Evolutionary conservation across 2,888 invertebrate species (phyloP).

Genomic region (Subacronicta megacephala): DNA sequence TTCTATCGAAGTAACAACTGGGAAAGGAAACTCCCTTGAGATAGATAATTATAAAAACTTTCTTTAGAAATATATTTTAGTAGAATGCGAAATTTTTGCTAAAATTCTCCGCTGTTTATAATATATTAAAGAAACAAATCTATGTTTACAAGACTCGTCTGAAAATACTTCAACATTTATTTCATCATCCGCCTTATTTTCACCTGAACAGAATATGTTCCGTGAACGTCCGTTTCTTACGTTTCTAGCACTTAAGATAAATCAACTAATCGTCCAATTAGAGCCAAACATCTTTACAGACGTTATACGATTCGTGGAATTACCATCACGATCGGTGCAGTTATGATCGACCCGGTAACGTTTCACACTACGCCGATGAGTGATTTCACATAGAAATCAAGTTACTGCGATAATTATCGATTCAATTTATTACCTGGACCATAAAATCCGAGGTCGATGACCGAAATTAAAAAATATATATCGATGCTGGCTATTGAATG

Average conservation of each 20-base stretch:
- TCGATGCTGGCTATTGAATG: constrained; percentile 76
- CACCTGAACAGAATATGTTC: constrained; percentile 50
- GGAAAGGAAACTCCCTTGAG: constrained; percentile 31
- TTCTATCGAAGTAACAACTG: constrained; percentile 27
- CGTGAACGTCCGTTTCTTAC: constrained; percentile 53
- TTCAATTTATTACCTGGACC: constrained; percentile 80
- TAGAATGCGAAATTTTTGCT: constrained; percentile 3
- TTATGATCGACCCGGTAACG: constrained; percentile 64
- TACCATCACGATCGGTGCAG: constrained; percentile 57
- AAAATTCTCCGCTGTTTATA: constrained; percentile 28
- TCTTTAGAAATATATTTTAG: constrained; percentile 24
- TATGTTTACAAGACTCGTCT: constrained; percentile 15
- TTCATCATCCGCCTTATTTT: constrained; percentile 52
- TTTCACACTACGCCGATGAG: constrained; percentile 74
- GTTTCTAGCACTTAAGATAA: constrained; percentile 64
- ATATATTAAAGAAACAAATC: constrained; percentile 18
- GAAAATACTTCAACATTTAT: constrained; percentile 34
- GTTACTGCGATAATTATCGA: constrained; percentile 78
- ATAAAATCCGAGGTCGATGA: constrained; percentile 81
- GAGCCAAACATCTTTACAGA: constrained; percentile 62
- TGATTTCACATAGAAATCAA: constrained; percentile 80
- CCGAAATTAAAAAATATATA: constrained; percentile 72
- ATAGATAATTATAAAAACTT: constrained; percentile 45
- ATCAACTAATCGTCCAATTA: constrained; percentile 69
- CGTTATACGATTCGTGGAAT: constrained; percentile 64